Conservation (phyloP, 1,140 invertebrate species). For the Leptopilina clavipes region DNA sequence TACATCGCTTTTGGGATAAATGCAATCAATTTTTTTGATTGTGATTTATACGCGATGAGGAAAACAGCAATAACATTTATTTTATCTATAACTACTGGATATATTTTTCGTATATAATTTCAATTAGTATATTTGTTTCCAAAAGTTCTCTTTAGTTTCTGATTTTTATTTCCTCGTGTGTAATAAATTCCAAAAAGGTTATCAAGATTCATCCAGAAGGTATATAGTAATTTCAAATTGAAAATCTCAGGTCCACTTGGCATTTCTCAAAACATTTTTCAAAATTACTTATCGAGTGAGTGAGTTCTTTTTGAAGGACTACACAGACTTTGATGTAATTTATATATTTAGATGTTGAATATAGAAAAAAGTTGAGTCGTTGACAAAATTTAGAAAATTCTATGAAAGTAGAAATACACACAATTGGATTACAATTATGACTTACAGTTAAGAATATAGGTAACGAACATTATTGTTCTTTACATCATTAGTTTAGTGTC, state of each 20-base stretch:
- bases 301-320: not conserved
- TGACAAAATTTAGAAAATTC: conserved; percentile 55
- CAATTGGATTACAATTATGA: conserved; percentile 29
- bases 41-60: not conserved
- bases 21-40: not conserved
- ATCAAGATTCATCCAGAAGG: not conserved
- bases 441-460: conserved; percentile 11
- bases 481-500: not conserved
- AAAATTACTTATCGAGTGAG: not conserved
- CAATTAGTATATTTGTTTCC: not conserved
- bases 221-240: not conserved
- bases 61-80: conserved; percentile 7
- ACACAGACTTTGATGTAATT: not conserved
- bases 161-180: not conserved
- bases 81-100: not conserved
- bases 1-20: conserved; percentile 5
- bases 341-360: conserved; percentile 34
- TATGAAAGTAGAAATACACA: conserved; percentile 64
- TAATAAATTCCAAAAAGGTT: not conserved
- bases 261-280: not conserved
- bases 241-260: not conserved
- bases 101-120: not conserved
- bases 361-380: conserved; percentile 44
- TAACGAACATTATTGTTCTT: conserved; percentile 25
- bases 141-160: not conserved